Evolutionary conservation across 2,888 invertebrate genomes (phyloP).

Genomic region (Drosophila sordidula): DNA sequence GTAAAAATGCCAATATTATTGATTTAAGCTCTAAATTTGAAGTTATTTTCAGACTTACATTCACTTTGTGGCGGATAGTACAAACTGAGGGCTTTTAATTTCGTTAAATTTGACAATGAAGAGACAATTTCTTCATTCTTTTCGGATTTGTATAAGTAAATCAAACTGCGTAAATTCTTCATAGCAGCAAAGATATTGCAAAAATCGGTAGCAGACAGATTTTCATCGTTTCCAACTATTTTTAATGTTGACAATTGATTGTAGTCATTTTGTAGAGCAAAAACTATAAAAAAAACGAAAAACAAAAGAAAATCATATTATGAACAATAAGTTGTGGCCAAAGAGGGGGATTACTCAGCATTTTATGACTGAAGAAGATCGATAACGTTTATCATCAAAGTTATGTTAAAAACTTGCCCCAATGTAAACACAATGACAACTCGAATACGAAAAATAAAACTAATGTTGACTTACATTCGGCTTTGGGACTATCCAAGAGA

Average conservation of each 20-base stretch:
- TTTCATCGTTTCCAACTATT: slow-evolving; percentile 13
- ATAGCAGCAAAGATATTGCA: slow-evolving; percentile 7
- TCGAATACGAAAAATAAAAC: no score
- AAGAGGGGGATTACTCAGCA: no score
- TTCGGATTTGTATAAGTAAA: slow-evolving; percentile 1
- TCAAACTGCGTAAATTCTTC: slow-evolving; percentile 11
- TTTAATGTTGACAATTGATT: slow-evolving; percentile 27
- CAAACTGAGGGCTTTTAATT: slow-evolving; percentile 20
- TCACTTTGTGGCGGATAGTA: slow-evolving; percentile 10
- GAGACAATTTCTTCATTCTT: slow-evolving; percentile 6
- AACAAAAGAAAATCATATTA: neutral
- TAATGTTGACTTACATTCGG: slow-evolving; percentile 21
- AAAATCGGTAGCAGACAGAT: slow-evolving; percentile 9
- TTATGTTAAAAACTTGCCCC: slow-evolving; percentile 2
- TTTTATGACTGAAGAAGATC: no score
- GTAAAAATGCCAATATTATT: neutral
- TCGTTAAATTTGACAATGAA: slow-evolving; percentile 1
- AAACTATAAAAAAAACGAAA: slow-evolving; percentile 8
- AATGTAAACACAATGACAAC: neutral
- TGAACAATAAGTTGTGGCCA: neutral
- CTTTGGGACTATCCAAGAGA: slow-evolving; percentile 9
- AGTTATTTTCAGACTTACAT: slow-evolving; percentile 10
- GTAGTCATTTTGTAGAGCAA: slow-evolving; percentile 2
- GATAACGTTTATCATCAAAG: neutral
- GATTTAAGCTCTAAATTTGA: neutral